Conservation (phyloP, 2,113 vertebrate genomes). For the Noctilio leporinus region DNA sequence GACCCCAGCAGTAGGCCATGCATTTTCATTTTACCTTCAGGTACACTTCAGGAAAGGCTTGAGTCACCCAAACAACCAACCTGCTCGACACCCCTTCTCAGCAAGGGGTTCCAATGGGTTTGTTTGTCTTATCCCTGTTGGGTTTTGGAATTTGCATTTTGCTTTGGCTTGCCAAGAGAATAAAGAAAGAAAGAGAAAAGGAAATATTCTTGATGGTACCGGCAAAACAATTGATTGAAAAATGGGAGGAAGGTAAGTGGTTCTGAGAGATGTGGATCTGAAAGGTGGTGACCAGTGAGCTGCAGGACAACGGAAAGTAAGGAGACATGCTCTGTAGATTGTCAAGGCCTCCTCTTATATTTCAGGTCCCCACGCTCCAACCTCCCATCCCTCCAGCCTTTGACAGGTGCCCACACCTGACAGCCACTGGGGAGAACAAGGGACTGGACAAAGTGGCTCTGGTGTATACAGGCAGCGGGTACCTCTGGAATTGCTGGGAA, state of each 20-base stretch:
- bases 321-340: not conserved
- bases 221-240: not conserved
- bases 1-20: not conserved
- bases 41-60: not conserved
- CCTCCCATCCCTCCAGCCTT: not conserved
- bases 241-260: not conserved
- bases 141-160: not conserved
- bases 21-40: not conserved
- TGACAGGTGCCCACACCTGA: not conserved
- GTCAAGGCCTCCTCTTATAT: fast-evolving
- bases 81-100: not conserved
- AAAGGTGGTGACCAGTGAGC: fast-evolving
- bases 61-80: fast-evolving
- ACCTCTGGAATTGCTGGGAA: not conserved
- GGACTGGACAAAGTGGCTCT: not conserved
- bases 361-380: not conserved
- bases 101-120: not conserved
- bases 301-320: fast-evolving
- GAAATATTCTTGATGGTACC: not conserved
- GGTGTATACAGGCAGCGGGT: no score
- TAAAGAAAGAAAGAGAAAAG: not conserved
- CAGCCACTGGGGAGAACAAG: not conserved
- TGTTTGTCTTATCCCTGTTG: not conserved
- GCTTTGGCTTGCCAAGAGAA: not conserved
- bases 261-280: not conserved